phyloP scores from a whole-genome alignment of 2,113 vertebrate species.

The Oenanthe melanoleuca region DNA sequence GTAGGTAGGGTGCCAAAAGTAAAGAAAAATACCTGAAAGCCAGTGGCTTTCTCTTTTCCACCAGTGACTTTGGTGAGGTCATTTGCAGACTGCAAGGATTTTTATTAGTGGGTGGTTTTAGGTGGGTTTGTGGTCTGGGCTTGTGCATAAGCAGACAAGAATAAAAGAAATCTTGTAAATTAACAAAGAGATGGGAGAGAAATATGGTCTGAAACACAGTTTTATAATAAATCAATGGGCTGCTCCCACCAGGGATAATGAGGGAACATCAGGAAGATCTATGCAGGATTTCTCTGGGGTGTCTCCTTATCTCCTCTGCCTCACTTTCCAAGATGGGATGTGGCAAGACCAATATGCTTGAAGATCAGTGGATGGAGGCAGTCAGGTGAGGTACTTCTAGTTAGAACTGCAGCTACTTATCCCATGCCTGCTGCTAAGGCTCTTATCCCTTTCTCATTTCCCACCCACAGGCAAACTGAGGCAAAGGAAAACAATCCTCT shows the following conservation, averaged over 20 bases:
- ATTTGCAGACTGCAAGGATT: neutral
- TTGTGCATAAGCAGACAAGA: neutral
- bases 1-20: neutral
- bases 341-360: neutral
- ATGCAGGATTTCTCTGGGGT: neutral
- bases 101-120: neutral
- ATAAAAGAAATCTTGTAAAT: neutral
- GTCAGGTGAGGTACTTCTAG: neutral
- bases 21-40: neutral
- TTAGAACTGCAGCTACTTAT: neutral
- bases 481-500: neutral
- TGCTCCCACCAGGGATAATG: neutral
- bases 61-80: neutral
- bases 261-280: neutral
- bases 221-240: neutral
- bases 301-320: neutral
- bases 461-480: neutral
- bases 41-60: neutral
- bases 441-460: neutral
- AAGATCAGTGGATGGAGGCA: neutral
- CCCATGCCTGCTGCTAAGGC: neutral
- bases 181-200: neutral
- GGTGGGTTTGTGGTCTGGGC: neutral
- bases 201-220: neutral
- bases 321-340: neutral